Conservation (phyloP, 2,113 vertebrate species). For the Chloropsis cyanopogon region DNA sequence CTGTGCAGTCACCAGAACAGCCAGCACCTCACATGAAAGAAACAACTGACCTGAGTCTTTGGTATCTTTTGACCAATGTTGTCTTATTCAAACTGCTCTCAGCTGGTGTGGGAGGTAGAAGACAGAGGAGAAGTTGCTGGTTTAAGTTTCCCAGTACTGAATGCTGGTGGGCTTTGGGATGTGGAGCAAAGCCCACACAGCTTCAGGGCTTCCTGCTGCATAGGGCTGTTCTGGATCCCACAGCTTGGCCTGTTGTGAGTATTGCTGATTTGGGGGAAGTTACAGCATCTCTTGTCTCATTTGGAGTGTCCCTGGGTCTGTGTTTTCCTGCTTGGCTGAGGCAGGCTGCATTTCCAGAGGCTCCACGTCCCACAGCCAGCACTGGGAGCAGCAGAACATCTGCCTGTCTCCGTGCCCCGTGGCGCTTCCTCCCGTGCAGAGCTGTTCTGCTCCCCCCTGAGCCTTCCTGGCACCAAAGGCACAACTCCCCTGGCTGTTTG, state of each 20-base stretch:
- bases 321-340: not conserved
- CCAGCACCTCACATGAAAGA: not conserved
- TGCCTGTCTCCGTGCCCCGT: not conserved
- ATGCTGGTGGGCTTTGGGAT: not conserved
- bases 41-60: not conserved
- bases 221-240: not conserved
- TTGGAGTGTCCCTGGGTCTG: not conserved
- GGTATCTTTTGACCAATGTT: not conserved
- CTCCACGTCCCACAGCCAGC: not conserved
- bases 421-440: not conserved
- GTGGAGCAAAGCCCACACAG: not conserved
- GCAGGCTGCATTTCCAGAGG: not conserved
- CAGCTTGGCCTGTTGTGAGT: not conserved
- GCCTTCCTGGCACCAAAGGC: not conserved
- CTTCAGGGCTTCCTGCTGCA: not conserved
- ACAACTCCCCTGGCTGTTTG: not conserved
- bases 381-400: not conserved
- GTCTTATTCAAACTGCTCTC: not conserved
- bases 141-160: not conserved
- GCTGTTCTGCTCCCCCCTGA: not conserved
- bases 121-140: not conserved
- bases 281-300: not conserved
- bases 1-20: not conserved
- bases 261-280: not conserved
- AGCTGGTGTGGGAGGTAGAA: not conserved